Evolutionary conservation across 1,140 invertebrate species (phyloP), one percentile per base, ranked within the genome.

Genomic region (Phymorhynchus buccinoides): DNA sequence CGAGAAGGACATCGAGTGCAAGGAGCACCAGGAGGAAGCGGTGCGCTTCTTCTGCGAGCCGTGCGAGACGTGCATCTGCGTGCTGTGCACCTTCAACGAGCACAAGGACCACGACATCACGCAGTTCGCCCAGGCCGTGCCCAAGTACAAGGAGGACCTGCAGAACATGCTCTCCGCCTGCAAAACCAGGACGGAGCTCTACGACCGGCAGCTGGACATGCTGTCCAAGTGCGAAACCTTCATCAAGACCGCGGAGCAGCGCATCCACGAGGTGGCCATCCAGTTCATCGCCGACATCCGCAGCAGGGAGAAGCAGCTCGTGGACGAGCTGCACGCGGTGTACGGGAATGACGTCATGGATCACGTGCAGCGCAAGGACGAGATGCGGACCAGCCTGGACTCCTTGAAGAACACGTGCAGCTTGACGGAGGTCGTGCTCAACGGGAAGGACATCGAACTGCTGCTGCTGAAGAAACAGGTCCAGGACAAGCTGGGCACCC

Each of bases 1-100:
- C 48, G 93, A 94, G 88, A 93, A 93, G 84, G 93, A 94, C 87
- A 93, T 94, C 52, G 93, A 93, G 85, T 94, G 93, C 88, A 93
- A 93, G 86, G 92, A 93, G 73, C 93, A 94, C 87, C 87, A 90
- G 71, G 93, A 93, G 18, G 93, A 94, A 84, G 91, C 91, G 27
- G 92, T 94, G 14, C 83, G 93, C 41, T 94, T 94, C 88, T 94
- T 93, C 87, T 94, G 93, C 85, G 93, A 94, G 88, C 92, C 92
- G 22, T 94, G 93, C 83, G 91, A 94, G 86, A 87, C 91, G 16
- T 94, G 93, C 84, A 92, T 94, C 62, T 94, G 93, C 88, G 91
- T 94, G 39, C 89, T 93, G 78, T 94, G 93, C 81, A 94, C 93
- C 7, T 94, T 94, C 88, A 93, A 93, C 84, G 93, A 93, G 82